A percentile compares a stretch with the other conserved stretches of the same genome.
Conservation (phyloP, 1,140 invertebrate genomes). For the Camponotus vicinus region DNA sequence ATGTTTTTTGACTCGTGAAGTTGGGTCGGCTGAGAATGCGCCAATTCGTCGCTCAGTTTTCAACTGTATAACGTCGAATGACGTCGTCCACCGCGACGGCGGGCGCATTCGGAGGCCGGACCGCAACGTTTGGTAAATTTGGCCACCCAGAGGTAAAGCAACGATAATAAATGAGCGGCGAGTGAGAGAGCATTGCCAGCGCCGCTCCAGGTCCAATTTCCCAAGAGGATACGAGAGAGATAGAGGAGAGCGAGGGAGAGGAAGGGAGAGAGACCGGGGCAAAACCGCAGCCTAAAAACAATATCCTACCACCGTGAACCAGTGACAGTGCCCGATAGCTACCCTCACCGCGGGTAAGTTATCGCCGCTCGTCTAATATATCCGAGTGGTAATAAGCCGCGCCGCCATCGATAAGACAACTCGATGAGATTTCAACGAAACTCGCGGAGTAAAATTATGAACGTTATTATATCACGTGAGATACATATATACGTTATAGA, state of each 20-base stretch:
- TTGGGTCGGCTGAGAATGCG: slow-evolving; percentile 52
- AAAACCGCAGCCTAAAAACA: slow-evolving; percentile 85
- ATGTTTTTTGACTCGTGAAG: slow-evolving; percentile 66
- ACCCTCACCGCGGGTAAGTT: slow-evolving; percentile 73
- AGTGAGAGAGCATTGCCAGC: slow-evolving; percentile 76
- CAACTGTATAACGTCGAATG: slow-evolving; percentile 73
- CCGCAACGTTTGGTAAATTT: slow-evolving; percentile 79
- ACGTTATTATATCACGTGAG: not conserved
- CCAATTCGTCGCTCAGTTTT: slow-evolving; percentile 75
- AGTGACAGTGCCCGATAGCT: slow-evolving; percentile 79
- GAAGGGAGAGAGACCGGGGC: slow-evolving; percentile 52
- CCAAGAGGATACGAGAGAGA: slow-evolving; percentile 76
- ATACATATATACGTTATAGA: not conserved
- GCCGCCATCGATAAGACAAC: slow-evolving; percentile 56
- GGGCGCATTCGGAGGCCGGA: slow-evolving; percentile 72
- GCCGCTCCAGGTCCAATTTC: slow-evolving; percentile 82
- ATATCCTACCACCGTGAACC: slow-evolving; percentile 80
- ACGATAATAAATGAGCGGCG: slow-evolving; percentile 84
- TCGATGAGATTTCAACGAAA: slow-evolving; percentile 60
- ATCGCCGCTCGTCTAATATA: slow-evolving; percentile 73
- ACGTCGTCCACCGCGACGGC: slow-evolving; percentile 69
- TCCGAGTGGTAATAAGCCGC: slow-evolving; percentile 75
- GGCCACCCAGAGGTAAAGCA: slow-evolving; percentile 84
- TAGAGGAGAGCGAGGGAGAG: not conserved
- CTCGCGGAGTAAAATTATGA: slow-evolving; percentile 10